A percentile compares a stretch with the other conserved stretches of the same genome.
Conservation (phyloP, 2,888 invertebrate species). For the Neria commutata region DNA sequence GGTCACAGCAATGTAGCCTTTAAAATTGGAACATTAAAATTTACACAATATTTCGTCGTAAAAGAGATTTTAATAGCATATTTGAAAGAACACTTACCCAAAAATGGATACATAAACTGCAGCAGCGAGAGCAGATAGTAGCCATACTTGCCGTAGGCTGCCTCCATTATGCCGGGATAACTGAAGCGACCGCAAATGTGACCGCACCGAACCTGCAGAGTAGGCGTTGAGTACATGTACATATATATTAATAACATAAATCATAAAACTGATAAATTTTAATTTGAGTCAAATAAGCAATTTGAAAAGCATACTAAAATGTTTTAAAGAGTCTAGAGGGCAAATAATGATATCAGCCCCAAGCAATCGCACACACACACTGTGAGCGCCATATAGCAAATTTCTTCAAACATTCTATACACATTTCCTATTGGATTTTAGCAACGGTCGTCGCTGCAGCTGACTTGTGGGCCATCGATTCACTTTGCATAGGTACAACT, state of each 20-base stretch:
- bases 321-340: conserved; percentile 2
- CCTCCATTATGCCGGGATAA: conserved; percentile 77
- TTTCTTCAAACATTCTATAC: too few relatives aligned
- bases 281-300: background rate
- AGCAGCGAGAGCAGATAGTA: conserved; percentile 76
- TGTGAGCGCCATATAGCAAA: too few relatives aligned
- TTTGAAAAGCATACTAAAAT: background rate
- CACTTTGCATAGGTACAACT: too few relatives aligned
- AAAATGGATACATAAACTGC: conserved; percentile 83
- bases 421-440: too few relatives aligned
- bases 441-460: too few relatives aligned
- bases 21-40: too few relatives aligned
- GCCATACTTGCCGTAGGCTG: conserved; percentile 79
- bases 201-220: conserved; percentile 65
- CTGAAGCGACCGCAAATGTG: conserved; percentile 78
- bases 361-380: background rate
- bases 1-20: too few relatives aligned
- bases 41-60: too few relatives aligned
- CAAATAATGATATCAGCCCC: conserved; percentile 9
- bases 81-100: too few relatives aligned
- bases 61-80: too few relatives aligned
- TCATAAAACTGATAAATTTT: background rate
- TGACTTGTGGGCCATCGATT: too few relatives aligned
- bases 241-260: conserved; percentile 3
- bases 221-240: background rate